Evolutionary conservation across 2,888 invertebrate genomes (phyloP).

Genomic region (Leucoma salicis): DNA sequence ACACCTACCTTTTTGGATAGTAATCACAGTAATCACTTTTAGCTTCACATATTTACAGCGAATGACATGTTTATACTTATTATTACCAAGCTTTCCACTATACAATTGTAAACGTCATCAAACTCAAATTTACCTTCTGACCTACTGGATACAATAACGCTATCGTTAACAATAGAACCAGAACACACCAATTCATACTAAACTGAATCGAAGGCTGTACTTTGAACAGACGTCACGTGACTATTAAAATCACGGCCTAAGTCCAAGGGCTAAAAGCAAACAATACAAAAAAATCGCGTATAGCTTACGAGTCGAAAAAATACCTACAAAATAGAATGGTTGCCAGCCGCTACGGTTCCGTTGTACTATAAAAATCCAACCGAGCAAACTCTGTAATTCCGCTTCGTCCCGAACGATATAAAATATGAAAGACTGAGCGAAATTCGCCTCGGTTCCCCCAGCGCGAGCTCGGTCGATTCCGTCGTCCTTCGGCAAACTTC

Average conservation of each 20-base stretch:
- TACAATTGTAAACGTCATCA: slow-evolving; percentile 24
- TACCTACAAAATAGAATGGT: slow-evolving; percentile 65
- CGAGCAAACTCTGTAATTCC: slow-evolving; percentile 78
- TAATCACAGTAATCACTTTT: too few species aligned
- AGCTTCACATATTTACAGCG: too few species aligned
- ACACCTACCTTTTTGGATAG: too few species aligned
- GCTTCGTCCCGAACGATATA: slow-evolving; percentile 73
- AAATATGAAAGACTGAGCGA: slow-evolving; percentile 80
- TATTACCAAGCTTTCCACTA: too few species aligned
- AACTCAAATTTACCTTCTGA: slow-evolving; percentile 19
- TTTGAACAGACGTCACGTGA: slow-evolving; percentile 44
- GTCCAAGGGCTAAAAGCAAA: slow-evolving; percentile 57
- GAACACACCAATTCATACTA: slow-evolving; percentile 44
- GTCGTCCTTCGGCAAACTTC: slow-evolving; percentile 49
- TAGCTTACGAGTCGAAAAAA: slow-evolving; percentile 60
- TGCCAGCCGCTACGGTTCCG: slow-evolving; percentile 60
- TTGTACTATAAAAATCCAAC: slow-evolving; percentile 73
- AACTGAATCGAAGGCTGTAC: slow-evolving; percentile 39
- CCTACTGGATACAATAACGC: slow-evolving; percentile 14
- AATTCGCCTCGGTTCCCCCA: slow-evolving; percentile 62
- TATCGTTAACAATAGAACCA: slow-evolving; percentile 30
- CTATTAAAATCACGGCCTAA: slow-evolving; percentile 70
- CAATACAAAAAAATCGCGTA: slow-evolving; percentile 62
- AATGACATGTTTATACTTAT: too few species aligned
- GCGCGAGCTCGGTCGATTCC: slow-evolving; percentile 53